These are phyloP conservation scores for Drosophila persimilis DNA, from an alignment of 1,140 invertebrate genomes.

Conservation along the genomic window DNA sequence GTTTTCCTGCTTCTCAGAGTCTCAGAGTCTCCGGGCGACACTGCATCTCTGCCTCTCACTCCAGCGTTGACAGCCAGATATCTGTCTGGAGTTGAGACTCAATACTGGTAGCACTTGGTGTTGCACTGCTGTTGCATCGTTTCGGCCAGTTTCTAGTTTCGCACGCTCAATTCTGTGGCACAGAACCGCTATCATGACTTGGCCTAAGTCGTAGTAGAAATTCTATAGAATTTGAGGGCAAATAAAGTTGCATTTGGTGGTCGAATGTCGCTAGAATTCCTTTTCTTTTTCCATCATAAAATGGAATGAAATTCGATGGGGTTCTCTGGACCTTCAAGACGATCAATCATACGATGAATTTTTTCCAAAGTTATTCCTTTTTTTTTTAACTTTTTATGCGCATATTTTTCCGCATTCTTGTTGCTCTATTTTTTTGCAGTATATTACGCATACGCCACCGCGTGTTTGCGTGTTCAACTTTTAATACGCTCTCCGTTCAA, in stretches of 20 bases:
- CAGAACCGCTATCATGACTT: constrained; percentile 50
- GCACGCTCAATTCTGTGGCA: constrained; percentile 57
- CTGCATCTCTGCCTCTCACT: too few relatives aligned
- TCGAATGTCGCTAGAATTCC: too few relatives aligned
- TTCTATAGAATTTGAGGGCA: not conserved
- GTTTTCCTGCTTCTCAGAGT: constrained; percentile 9
- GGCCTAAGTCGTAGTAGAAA: constrained; percentile 12
- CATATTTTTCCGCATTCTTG: constrained; percentile 21
- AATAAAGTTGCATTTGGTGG: not conserved
- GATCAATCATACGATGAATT: not conserved
- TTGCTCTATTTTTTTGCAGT: not conserved
- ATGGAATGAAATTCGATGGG: too few relatives aligned
- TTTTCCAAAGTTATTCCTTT: not conserved
- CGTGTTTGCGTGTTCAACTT: constrained; percentile 42
- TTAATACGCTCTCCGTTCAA: constrained; percentile 28
- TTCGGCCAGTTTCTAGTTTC: constrained; percentile 37
- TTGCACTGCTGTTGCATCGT: not conserved
- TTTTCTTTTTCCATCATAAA: too few relatives aligned
- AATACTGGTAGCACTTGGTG: too few relatives aligned
- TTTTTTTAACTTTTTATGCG: too few relatives aligned
- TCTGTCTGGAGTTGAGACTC: constrained; percentile 4
- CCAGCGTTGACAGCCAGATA: constrained; percentile 40
- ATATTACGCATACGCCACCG: constrained; percentile 40
- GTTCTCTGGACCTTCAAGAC: too few relatives aligned
- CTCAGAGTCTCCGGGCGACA: too few relatives aligned